phyloP scores from a whole-genome alignment of 1,140 invertebrate species.

The Eupeodes corollae region DNA sequence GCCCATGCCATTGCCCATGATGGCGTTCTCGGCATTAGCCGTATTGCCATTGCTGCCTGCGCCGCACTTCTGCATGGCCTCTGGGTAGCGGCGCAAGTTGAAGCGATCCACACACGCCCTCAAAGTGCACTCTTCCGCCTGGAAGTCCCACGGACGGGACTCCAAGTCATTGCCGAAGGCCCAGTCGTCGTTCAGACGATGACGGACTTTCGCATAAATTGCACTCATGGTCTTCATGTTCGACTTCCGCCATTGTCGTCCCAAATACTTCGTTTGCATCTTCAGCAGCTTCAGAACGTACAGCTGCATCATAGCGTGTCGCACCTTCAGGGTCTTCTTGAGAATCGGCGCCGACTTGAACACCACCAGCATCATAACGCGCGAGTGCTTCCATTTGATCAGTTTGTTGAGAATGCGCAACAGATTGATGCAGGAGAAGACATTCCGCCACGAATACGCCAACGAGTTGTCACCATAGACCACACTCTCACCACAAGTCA shows the following conservation, averaged over 20 bases:
- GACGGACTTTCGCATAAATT: conserved; percentile 94
- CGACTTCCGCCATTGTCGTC: conserved; percentile 95
- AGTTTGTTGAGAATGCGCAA: conserved; percentile 95
- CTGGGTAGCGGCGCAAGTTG: conserved; percentile 77
- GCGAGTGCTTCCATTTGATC: conserved; percentile 98
- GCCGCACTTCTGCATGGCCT: conserved; percentile 37
- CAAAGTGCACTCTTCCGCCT: conserved; percentile 92
- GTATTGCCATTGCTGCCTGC: conserved; percentile 21
- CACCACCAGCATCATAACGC: conserved; percentile 99
- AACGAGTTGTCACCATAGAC: conserved; percentile 61
- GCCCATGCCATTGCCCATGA: conserved; percentile 6
- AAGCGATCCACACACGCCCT: conserved; percentile 90
- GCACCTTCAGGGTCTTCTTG: conserved; percentile 89
- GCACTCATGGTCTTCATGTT: conserved; percentile 99
- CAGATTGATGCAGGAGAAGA: conserved; percentile 97
- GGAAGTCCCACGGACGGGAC: conserved; percentile 96
- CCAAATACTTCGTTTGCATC: conserved; percentile 99
- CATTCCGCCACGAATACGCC: conserved; percentile 91
- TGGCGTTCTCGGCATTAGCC: conserved; percentile 25
- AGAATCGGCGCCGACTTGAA: conserved; percentile 99
- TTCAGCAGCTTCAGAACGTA: conserved; percentile 97
- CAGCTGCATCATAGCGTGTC: conserved; percentile 95
- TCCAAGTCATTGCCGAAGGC: conserved; percentile 98
- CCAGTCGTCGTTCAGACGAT: conserved; percentile 97
- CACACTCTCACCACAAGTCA: conserved; percentile 78